Evolutionary conservation across 1,140 invertebrate species (phyloP), one percentile per base, ranked within the genome.

Genomic region (Cydia amplana): DNA sequence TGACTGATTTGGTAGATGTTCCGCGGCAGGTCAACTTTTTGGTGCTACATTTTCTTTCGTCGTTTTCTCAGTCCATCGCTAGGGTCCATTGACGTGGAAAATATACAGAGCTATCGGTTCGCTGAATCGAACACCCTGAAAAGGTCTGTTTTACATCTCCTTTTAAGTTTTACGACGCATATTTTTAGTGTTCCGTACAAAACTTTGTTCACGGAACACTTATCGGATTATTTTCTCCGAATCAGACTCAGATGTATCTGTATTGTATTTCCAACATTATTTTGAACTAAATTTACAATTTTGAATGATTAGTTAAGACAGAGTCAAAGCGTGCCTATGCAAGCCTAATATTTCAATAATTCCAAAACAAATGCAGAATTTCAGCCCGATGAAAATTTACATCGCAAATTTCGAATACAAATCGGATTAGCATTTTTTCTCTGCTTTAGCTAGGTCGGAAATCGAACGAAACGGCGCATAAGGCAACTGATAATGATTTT

Each of bases 401-500:
- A 18, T 60, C 23, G n/a, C 18, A 60, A 60, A 60, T 60, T 60
- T 10, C 18, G n/a, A 16, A n/a, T 60, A 60, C 6, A 60, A 60
- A 60, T 60, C 18, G n/a, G 55, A 60, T 60, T 60, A 23, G 7
- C 18, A 20, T 23, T 60, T 60, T 60, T 18, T 10, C 55, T 20
- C 55, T 5, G 5, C 55, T 20, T 16, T 20, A 20, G 18, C 55
- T 20, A 60, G n/a, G 16, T 9, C 55, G 55, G 55, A 60, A 10
- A 60, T 60, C 5, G 7, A 51, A 60, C 18, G 55, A 23, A 60
- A 10, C 55, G 10, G 55, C 16, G 5, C n/a, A 49, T 0, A 49
- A 14, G 14, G 49, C 55, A n/a, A 51, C n/a, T 60, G 18, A 60
- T 60, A 60, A 60, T 60, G 55, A n/a, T 60, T 60, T 60, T 60